phyloP scores from a whole-genome alignment of 2,113 vertebrate species.

The Rallus limicola region DNA sequence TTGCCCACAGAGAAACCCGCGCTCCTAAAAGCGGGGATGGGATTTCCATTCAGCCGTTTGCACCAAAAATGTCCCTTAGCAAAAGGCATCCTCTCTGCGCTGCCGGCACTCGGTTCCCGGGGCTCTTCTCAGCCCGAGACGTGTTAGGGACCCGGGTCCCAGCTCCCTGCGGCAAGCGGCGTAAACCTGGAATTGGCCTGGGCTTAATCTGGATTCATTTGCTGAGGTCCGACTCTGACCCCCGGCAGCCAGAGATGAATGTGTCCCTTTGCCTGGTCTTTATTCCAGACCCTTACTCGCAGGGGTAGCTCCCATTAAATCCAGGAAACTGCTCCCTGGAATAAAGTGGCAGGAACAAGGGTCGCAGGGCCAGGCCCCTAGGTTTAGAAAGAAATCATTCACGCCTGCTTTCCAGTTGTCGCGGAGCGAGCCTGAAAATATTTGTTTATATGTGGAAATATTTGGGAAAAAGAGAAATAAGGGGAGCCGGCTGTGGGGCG shows the following conservation, averaged over 20 bases:
- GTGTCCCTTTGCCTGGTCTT: constrained; percentile 31
- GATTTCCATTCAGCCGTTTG: neutral
- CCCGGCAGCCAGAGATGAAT: constrained; percentile 11
- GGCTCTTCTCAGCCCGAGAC: neutral
- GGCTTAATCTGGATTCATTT: constrained; percentile 2
- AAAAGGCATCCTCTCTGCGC: accelerated
- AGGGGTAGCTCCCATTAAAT: constrained; percentile 58
- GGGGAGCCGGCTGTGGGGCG: neutral
- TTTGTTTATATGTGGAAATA: constrained; percentile 53
- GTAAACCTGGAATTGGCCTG: neutral
- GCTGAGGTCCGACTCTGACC: neutral
- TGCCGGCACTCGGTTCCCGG: neutral
- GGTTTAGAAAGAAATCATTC: constrained; percentile 62
- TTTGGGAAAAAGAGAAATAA: neutral
- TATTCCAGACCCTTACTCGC: constrained; percentile 32
- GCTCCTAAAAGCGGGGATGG: neutral
- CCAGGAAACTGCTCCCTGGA: constrained; percentile 62
- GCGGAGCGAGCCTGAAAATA: constrained; percentile 9
- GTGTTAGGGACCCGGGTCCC: neutral
- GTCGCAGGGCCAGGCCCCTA: constrained; percentile 54
- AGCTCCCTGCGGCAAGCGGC: neutral
- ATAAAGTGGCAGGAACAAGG: constrained; percentile 60
- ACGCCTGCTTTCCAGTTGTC: constrained; percentile 40
- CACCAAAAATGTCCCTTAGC: neutral
- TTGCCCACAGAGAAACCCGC: neutral